Conservation (phyloP, 2,888 invertebrate genomes). For the Eupelmus urozonus region DNA sequence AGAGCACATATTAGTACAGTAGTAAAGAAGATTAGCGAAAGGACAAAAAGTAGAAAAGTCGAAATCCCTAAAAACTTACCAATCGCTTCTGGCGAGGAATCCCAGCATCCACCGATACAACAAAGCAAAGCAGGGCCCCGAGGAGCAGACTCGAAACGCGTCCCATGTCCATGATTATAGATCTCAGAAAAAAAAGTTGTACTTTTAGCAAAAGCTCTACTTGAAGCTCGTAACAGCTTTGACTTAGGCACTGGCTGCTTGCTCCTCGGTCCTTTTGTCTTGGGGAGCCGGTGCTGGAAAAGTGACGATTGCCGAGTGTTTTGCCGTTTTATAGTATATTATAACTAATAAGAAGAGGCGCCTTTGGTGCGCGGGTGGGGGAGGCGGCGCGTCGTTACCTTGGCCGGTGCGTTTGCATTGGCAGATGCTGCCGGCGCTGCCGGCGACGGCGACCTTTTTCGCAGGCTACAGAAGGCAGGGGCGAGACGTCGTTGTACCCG, state of each 20-base stretch:
- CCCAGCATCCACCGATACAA: no score
- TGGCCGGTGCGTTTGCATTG: conserved; percentile 77
- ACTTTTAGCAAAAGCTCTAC: no score
- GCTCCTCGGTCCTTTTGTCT: conserved; percentile 42
- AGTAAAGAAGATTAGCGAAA: no score
- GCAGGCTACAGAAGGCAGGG: conserved; percentile 4
- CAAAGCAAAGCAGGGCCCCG: no score
- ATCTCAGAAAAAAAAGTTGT: no score
- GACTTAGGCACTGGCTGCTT: conserved; percentile 22
- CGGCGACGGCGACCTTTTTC: conserved; percentile 53
- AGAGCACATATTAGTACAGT: no score
- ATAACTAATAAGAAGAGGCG: conserved; percentile 73
- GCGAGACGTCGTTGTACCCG: conserved; percentile 16
- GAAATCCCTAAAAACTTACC: no score
- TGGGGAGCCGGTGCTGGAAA: conserved; percentile 67
- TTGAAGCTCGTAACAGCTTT: no score
- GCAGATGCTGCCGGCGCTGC: conserved; percentile 67
- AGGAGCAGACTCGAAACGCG: no score
- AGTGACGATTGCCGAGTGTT: conserved; percentile 71
- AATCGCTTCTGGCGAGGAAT: not conserved
- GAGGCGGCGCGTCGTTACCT: conserved; percentile 67
- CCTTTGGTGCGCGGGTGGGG: conserved; percentile 63
- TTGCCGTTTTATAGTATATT: conserved; percentile 77
- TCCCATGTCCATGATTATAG: no score
- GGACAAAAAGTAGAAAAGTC: no score